Base-by-base conservation (phyloP, 2,888 invertebrate species). In the Chrysomela aeneicollis region DNA sequence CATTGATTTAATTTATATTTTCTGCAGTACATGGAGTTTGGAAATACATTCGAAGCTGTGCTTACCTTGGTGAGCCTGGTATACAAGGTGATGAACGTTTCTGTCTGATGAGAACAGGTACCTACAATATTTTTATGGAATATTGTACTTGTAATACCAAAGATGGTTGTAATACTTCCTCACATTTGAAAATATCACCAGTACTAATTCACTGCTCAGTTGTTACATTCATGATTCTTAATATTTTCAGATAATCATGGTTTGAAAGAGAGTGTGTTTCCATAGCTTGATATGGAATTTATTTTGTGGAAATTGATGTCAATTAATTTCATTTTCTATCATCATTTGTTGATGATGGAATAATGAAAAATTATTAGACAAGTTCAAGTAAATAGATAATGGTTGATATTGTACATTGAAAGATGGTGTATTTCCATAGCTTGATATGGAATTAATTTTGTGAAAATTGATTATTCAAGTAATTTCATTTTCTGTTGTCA, bases 81-180 rank as follows among this genome's bases (percentile, higher is more conserved):
- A 92, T 96, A 55, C 89, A 88, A 75, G 94, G 94, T 0, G 95
- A 96, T 75, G 95, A 96, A 81, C 86, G 96, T 60, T 95, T 92
- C 82, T 96, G 96, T 74, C 84, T 95, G 10, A 93, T 95, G 92
- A 86, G 95, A 75, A 93, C 94, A 0, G 95, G 95, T 18, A 94
- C 94, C 0, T 95, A 94, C 82, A 95, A 97, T 79, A 94, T 97
- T 72, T 96, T 95, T 80, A 91, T 94, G 85, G 96, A 97, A 82
- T 95, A 93, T 76, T 97, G 96, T 79, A 95, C 95, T 0, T 96
- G 96, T 76, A 93, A 93, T 75, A 93, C 92, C 76, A 95, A 95
- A 82, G 95, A 96, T 80, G 95, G 95, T 0, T 96, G 96, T 79
- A 96, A 96, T 81, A 82, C 87, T 17, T 74, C 75, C 3, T 72